These are phyloP conservation scores for Ploceus nigricollis DNA, from an alignment of 2,113 vertebrate species.

Conservation along the genomic window DNA sequence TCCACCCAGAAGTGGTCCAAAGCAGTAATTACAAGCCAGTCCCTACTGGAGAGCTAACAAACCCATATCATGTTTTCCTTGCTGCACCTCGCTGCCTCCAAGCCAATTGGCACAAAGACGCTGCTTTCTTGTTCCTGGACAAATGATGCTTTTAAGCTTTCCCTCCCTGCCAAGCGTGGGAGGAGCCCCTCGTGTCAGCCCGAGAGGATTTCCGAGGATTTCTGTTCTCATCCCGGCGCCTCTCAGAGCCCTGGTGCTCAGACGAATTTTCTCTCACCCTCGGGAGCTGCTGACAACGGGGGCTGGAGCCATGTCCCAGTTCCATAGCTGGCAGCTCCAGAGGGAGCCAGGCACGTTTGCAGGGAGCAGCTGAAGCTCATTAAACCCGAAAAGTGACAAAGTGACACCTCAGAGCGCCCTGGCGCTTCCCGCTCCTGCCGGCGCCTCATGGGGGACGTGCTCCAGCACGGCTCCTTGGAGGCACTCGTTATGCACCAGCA, in stretches of 20 bases:
- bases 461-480: background rate
- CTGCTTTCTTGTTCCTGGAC: constrained; percentile 25
- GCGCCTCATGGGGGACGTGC: background rate
- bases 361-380: background rate
- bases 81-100: constrained; percentile 46
- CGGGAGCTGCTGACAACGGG: background rate
- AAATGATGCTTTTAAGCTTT: constrained; percentile 6
- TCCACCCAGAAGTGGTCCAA: background rate
- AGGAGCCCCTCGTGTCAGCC: constrained; percentile 24
- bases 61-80: background rate
- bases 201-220: background rate
- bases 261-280: background rate
- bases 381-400: background rate
- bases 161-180: constrained; percentile 23
- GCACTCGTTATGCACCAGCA: background rate
- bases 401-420: background rate
- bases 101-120: constrained; percentile 15
- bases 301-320: background rate
- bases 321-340: background rate
- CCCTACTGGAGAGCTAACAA: background rate
- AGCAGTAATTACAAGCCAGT: background rate
- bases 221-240: background rate
- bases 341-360: background rate
- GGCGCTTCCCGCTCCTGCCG: background rate
- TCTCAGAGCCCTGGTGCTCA: background rate